These are phyloP conservation scores for Tryphoninae sp. DNA, from an alignment of 2,888 invertebrate species.

Conservation along the genomic window DNA sequence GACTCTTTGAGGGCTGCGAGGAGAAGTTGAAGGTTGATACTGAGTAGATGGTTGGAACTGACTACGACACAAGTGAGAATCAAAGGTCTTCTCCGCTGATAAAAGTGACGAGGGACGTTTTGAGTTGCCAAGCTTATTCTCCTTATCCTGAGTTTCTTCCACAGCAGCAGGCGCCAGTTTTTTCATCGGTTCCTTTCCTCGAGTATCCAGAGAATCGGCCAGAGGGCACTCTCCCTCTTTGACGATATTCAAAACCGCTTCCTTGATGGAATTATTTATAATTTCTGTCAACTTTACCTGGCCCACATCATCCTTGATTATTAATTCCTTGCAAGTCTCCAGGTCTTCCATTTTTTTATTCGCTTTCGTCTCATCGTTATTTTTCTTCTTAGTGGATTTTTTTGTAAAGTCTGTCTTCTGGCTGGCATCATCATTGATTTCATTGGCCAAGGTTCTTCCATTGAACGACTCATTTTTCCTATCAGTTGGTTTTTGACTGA, in stretches of 20 bases:
- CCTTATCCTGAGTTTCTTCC: constrained; percentile 33
- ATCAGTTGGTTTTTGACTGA: constrained; percentile 24
- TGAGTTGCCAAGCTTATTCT: constrained; percentile 21
- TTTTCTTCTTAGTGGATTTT: constrained; percentile 25
- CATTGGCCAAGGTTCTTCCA: constrained; percentile 10
- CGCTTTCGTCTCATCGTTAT: neutral
- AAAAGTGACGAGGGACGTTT: constrained; percentile 36
- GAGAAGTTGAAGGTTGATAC: neutral
- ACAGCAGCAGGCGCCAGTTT: neutral
- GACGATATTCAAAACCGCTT: constrained; percentile 70
- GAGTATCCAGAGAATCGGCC: constrained; percentile 34
- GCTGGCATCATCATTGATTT: constrained; percentile 22
- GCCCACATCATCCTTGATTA: constrained; percentile 45
- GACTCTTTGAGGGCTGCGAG: neutral
- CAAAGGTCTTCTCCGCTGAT: constrained; percentile 48
- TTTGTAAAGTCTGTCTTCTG: constrained; percentile 24
- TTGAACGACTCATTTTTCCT: neutral
- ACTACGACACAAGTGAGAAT: constrained; percentile 47
- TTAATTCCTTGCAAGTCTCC: constrained; percentile 37
- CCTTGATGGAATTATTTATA: constrained; percentile 71
- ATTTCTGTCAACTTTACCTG: constrained; percentile 67
- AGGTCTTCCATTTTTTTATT: constrained; percentile 5
- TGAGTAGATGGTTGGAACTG: constrained; percentile 16
- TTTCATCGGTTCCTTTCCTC: constrained; percentile 14
- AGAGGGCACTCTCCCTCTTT: constrained; percentile 62